Percentiles rank a stretch among this genome's conserved stretches.
Conservation (phyloP, 1,140 invertebrate genomes). For the Apis florea region DNA sequence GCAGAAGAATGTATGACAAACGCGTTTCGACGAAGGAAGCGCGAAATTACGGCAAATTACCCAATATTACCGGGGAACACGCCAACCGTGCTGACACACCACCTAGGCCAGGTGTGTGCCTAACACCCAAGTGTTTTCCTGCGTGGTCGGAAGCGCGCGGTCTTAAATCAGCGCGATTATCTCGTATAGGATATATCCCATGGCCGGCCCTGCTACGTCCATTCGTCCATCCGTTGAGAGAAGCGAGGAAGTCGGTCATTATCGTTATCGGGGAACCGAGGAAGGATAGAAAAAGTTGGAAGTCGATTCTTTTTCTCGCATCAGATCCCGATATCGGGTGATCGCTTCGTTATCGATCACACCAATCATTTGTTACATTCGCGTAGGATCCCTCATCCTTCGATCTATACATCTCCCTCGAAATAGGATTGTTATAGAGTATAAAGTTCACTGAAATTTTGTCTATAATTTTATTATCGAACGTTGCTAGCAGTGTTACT, state of each 20-base stretch:
- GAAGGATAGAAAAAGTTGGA: background rate
- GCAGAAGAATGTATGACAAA: conserved; percentile 42
- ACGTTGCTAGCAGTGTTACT: no score
- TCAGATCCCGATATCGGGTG: background rate
- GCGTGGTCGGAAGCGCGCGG: conserved; percentile 71
- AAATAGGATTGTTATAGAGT: no score
- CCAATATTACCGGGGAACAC: conserved; percentile 72
- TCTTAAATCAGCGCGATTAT: conserved; percentile 77
- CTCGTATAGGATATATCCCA: conserved; percentile 71
- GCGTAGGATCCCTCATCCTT: background rate
- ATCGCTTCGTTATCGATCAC: background rate
- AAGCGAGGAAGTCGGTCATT: conserved; percentile 72
- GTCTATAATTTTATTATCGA: no score
- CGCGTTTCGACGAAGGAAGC: conserved; percentile 63
- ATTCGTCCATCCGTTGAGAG: conserved; percentile 67
- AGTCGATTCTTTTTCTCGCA: background rate
- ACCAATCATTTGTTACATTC: background rate
- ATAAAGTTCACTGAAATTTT: no score
- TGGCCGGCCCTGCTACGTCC: conserved; percentile 48
- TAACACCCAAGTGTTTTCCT: conserved; percentile 72
- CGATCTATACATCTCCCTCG: no score
- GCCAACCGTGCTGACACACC: conserved; percentile 44
- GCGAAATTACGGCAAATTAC: conserved; percentile 73
- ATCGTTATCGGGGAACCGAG: conserved; percentile 66
- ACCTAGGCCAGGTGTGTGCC: conserved; percentile 71